A percentile compares a stretch with the other conserved stretches of the same genome.
Conservation (phyloP, 2,797 vertebrate genomes). For the Lycodopsis pacificus region DNA sequence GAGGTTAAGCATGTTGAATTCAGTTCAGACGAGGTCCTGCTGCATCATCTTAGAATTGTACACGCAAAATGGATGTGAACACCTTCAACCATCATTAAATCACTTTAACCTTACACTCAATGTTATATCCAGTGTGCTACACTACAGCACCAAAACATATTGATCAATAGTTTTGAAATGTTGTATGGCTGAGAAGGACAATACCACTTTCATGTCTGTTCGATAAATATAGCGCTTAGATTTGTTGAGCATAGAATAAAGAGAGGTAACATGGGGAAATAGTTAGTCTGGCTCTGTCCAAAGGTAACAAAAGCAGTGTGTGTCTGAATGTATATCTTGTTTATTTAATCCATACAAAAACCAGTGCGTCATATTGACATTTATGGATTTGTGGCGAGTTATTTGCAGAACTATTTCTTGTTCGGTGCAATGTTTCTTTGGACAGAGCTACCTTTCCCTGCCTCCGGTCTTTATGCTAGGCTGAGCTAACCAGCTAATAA, state of each 20-base stretch:
- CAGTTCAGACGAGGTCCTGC: not conserved
- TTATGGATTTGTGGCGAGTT: not conserved
- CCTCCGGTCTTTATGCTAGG: not conserved
- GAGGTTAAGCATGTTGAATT: not conserved
- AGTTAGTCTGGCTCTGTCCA: too few relatives aligned
- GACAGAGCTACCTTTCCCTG: not conserved
- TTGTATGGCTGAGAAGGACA: not conserved
- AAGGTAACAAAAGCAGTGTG: not conserved
- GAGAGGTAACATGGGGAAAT: not conserved
- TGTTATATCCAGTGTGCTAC: not conserved
- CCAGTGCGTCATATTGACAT: not conserved
- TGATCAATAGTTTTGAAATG: not conserved
- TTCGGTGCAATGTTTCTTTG: not conserved
- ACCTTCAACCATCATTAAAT: not conserved
- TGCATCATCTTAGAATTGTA: not conserved
- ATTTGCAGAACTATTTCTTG: not conserved
- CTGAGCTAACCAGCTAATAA: not conserved
- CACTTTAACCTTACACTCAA: not conserved
- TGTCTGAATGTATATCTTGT: not conserved
- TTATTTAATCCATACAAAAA: not conserved
- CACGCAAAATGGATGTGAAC: too few relatives aligned
- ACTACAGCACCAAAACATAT: too few relatives aligned
- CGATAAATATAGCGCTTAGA: not conserved
- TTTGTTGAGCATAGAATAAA: not conserved
- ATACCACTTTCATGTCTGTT: not conserved